phyloP scores from a whole-genome alignment of 2,797 vertebrate genomes.

The Clarias platycephalus region DNA sequence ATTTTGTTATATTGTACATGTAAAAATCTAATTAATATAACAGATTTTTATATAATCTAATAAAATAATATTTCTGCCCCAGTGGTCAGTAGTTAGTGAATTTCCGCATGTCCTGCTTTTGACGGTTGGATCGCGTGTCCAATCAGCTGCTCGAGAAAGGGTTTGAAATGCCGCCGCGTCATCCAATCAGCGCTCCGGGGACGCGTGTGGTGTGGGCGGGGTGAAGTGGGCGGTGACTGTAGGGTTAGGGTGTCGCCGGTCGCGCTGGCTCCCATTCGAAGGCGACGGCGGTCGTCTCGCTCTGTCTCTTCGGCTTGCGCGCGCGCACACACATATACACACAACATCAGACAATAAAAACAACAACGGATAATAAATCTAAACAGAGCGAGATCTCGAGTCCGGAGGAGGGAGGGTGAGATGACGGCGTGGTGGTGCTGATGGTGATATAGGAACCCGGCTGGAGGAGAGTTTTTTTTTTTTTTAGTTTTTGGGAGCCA shows the following conservation, averaged over 20 bases:
- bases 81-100: not conserved
- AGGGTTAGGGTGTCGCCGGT: conserved; percentile 53
- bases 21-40: too few relatives aligned
- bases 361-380: not conserved
- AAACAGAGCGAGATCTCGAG: conserved; percentile 7
- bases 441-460: conserved; percentile 52
- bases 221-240: conserved; percentile 71
- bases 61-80: not conserved
- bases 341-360: not conserved
- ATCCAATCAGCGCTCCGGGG: conserved; percentile 55
- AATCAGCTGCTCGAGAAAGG: conserved; percentile 48
- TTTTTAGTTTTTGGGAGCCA: conserved; percentile 69
- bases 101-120: not conserved
- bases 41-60: too few relatives aligned
- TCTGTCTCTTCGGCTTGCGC: conserved; percentile 37
- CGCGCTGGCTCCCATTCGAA: conserved; percentile 77
- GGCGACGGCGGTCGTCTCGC: conserved; percentile 79
- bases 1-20: too few relatives aligned
- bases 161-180: not conserved
- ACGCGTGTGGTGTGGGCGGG: conserved; percentile 63
- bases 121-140: conserved; percentile 42
- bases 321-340: accelerated
- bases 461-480: conserved; percentile 56
- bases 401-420: conserved; percentile 59
- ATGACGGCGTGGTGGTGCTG: conserved; percentile 71